A percentile compares a stretch with the other conserved stretches of the same genome.
phyloP scores from a whole-genome alignment of 2,113 vertebrate genomes.

The Solenodon paradoxus region DNA sequence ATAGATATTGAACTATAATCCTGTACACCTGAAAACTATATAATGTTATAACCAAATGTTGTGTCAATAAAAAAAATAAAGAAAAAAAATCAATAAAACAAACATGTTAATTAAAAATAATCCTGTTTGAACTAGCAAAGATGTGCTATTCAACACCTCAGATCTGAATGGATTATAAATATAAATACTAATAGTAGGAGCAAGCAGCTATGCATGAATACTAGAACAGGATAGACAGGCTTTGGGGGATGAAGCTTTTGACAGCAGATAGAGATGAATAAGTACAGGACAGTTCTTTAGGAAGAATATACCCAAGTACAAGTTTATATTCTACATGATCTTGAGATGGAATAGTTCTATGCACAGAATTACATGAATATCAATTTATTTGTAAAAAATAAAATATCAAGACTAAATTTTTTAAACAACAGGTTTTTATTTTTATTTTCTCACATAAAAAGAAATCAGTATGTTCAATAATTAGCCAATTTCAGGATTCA shows the following conservation, averaged over 20 bases:
- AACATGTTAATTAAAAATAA: not conserved
- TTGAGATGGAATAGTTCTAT: not conserved
- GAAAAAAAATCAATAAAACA: no score
- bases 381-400: not conserved
- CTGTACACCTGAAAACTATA: no score
- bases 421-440: slow-evolving; percentile 15
- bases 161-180: not conserved
- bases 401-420: not conserved
- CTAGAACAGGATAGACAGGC: not conserved
- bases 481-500: not conserved
- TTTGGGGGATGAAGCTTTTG: not conserved
- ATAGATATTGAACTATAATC: no score
- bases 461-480: not conserved
- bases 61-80: no score
- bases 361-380: not conserved
- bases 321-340: not conserved
- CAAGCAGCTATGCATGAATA: not conserved
- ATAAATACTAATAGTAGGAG: not conserved
- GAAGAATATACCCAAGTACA: not conserved
- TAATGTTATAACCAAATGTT: no score
- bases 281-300: not conserved
- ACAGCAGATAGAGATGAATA: not conserved
- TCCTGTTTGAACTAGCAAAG: not conserved
- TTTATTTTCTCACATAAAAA: not conserved
- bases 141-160: not conserved